These are phyloP conservation scores for Diprion similis DNA, from an alignment of 1,140 invertebrate species.

Conservation along the genomic window DNA sequence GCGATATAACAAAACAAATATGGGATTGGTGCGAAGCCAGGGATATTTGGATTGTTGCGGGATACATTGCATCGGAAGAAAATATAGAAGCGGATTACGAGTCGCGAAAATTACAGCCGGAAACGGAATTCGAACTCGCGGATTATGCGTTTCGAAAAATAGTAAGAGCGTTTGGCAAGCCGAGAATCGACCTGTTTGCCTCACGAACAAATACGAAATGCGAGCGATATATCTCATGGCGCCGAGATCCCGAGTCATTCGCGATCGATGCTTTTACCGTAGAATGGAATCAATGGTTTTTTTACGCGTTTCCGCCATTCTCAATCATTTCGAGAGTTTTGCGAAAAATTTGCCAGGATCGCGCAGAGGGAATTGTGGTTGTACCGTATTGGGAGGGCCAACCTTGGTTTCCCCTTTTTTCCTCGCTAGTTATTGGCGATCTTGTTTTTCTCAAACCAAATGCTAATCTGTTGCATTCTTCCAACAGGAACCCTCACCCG, in stretches of 20 bases:
- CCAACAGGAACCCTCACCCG: constrained; percentile 24
- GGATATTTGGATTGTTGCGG: constrained; percentile 27
- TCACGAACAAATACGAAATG: constrained; percentile 37
- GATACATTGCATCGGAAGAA: constrained; percentile 25
- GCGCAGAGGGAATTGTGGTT: constrained; percentile 25
- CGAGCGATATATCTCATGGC: constrained; percentile 37
- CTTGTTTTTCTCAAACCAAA: constrained; percentile 24
- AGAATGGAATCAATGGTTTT: constrained; percentile 30
- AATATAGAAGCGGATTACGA: constrained; percentile 23
- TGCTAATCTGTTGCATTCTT: constrained; percentile 23
- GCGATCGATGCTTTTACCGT: constrained; percentile 41
- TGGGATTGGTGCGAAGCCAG: constrained; percentile 25
- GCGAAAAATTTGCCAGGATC: constrained; percentile 26
- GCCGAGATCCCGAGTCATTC: constrained; percentile 31
- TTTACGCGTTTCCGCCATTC: no score
- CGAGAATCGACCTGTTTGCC: constrained; percentile 40
- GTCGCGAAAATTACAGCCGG: constrained; percentile 18
- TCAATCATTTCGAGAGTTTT: constrained; percentile 16
- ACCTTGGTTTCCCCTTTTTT: constrained; percentile 25
- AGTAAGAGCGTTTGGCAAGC: constrained; percentile 24
- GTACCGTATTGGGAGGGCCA: constrained; percentile 27
- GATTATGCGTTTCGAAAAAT: constrained; percentile 28
- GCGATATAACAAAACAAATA: constrained; percentile 21
- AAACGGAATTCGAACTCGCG: constrained; percentile 26
- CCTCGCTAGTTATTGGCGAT: constrained; percentile 15